Percentiles rank a stretch among this genome's conserved stretches.
Evolutionary conservation across 2,888 invertebrate genomes (phyloP).

Genomic region (Stenchaetothrips biformis): DNA sequence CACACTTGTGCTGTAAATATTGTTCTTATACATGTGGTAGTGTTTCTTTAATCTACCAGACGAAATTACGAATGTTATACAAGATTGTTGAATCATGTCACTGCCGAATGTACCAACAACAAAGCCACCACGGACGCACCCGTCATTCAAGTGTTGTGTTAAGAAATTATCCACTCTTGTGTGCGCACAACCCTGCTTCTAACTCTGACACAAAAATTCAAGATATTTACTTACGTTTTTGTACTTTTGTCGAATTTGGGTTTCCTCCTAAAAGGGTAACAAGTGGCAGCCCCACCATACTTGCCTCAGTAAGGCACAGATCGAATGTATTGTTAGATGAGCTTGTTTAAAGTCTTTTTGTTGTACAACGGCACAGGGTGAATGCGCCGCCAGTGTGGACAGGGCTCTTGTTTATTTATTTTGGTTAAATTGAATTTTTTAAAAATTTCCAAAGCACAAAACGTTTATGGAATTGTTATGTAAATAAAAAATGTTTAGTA

Average conservation of each 20-base stretch:
- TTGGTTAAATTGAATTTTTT: slow-evolving; percentile 4
- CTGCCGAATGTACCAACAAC: background rate
- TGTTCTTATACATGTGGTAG: slow-evolving; percentile 9
- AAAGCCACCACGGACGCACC: background rate
- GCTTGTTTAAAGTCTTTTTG: background rate
- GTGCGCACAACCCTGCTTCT: slow-evolving; percentile 15
- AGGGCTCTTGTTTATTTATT: slow-evolving; percentile 12
- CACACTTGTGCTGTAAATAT: slow-evolving; percentile 5
- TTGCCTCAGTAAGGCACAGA: slow-evolving; percentile 13
- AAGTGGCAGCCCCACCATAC: slow-evolving; percentile 17
- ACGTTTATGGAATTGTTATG: slow-evolving; percentile 7
- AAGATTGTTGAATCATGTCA: background rate
- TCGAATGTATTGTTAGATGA: background rate
- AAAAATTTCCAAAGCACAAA: slow-evolving; percentile 19
- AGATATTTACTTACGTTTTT: background rate
- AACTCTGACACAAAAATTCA: slow-evolving; percentile 15
- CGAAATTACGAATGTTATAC: background rate
- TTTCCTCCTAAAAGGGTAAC: background rate
- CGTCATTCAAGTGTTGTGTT: slow-evolving; percentile 10
- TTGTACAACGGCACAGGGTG: background rate
- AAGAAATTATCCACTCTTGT: background rate
- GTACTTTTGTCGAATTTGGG: background rate
- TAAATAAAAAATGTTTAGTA: slow-evolving; percentile 17
- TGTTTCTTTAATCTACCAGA: background rate
- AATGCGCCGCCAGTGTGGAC: slow-evolving; percentile 5